Evolutionary conservation across 1,140 invertebrate genomes (phyloP), one percentile per base, ranked within the genome.

Genomic region (Gyrodactylus bullatarudis): DNA sequence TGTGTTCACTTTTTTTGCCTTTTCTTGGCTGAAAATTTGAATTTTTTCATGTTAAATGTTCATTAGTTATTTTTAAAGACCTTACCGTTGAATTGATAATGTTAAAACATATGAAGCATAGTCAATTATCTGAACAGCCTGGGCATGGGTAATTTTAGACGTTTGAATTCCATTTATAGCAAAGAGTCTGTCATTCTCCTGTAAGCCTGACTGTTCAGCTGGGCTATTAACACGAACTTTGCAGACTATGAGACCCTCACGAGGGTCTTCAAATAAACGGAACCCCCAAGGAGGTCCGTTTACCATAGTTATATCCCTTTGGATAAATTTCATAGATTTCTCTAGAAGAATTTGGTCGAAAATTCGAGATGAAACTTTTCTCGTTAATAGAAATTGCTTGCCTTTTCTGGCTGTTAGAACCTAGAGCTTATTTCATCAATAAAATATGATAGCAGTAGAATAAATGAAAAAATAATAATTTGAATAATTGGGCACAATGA

Each of bases 271-370:
- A 71, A 23, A 71, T 23, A 71, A 20, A 20, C 70, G 21, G n/a
- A 71, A 71, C 20, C 70, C 70, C 70, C 70, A 71, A 8, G 70
- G 70, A 26, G 70, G 70, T 24, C 70, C 70, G 24, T 71, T 24
- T 2, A 16, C 21, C 21, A 71, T 21, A 26, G 24, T 8, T 71
- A 71, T 71, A 2, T 71, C 70, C 24, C n/a, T 71, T 23, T 71
- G 16, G 2, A 26, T 26, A 23, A 71, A 71, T 23, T 21, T 21
- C 70, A 71, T 71, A 8, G n/a, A n/a, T n/a, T n/a, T n/a, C n/a
- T n/a, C n/a, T n/a, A 83, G 85, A 80, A 83, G 84, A 78, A 68
- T n/a, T 20, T 20, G 20, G 54, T 20, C 54, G 20, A n/a, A 68
- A 68, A 20, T 68, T n/a, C 54, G 54, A 68, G 20, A 20, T n/a